A percentile compares a stretch with the other conserved stretches of the same genome.
Conservation (phyloP, 2,888 invertebrate species). For the Camptogramma bilineatum region DNA sequence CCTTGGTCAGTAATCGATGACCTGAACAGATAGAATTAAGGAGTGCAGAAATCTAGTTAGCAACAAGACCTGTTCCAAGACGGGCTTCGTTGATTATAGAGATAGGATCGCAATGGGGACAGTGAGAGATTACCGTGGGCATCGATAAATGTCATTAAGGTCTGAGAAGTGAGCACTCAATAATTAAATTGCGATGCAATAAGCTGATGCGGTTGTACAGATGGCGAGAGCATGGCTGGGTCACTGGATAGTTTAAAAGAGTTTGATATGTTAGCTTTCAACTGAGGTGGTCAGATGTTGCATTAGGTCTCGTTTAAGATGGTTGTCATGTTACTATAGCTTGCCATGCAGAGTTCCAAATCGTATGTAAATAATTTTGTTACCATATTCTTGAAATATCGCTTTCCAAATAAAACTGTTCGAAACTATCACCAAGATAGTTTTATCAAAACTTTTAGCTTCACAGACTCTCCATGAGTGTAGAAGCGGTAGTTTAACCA, state of each 20-base stretch:
- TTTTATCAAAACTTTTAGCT: neutral
- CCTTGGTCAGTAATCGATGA: neutral
- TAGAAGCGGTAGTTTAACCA: neutral
- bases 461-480: neutral
- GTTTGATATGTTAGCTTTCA: neutral
- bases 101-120: constrained; percentile 41
- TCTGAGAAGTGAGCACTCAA: constrained; percentile 38
- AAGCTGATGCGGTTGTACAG: constrained; percentile 26
- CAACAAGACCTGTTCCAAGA: constrained; percentile 27
- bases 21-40: constrained; percentile 15
- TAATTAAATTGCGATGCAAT: constrained; percentile 48
- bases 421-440: neutral
- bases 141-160: constrained; percentile 43
- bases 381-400: neutral
- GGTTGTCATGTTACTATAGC: too few relatives aligned
- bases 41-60: constrained; percentile 37
- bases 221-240: neutral
- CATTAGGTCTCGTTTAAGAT: too few relatives aligned
- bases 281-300: too few relatives aligned
- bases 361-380: neutral
- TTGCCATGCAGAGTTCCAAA: neutral
- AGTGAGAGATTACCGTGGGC: constrained; percentile 35
- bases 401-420: neutral
- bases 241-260: constrained; percentile 3
- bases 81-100: constrained; percentile 35